Evolutionary conservation across 2,888 invertebrate genomes (phyloP), one percentile per base, ranked within the genome.

Genomic region (Syrphus vitripennis): DNA sequence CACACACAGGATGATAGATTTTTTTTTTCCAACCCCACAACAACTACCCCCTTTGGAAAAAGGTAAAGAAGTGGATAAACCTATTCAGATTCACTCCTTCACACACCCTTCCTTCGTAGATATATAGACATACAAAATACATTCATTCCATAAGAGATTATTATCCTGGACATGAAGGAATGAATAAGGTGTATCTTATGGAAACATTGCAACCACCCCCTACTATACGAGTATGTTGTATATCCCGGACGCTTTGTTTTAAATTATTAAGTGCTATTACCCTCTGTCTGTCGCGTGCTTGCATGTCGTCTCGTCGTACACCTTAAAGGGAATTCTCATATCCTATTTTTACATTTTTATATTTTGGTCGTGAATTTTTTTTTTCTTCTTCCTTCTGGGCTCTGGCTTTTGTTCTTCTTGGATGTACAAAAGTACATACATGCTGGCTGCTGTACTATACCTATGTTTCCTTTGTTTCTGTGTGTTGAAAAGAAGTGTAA

Each of bases 211-310:
- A 69, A 50, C 70, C 82, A 69, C 40, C 65, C 74, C 72, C 74
- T 50, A 57, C 5, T 31, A 31, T 9, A 31, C 9, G 14, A 10
- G 14, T 40, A n/a, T 5, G 9, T 16, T 4, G 21, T 59, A 31
- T 55, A 34, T 21, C 50, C 67, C 6, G 67, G 50, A 29, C 45
- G 78, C 57, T 87, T 87, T 87, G 87, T 87, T 83, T 86, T 87
- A 87, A 87, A 87, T 87, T 87, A 87, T 87, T 87, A 87, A 87
- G 87, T 87, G 83, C 87, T 75, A 87, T 83, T 87, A 87, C 86
- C 86, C 78, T 82, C 82, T 83, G 87, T 87, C 87, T 87, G 87
- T 87, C 87, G 87, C 87, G 87, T 87, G 87, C 82, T 87, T 75
- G 71, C 78, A 71, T 78, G 83, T 69, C 65, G 72, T 72, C 55